Base-by-base conservation (phyloP, 37 sponge, comb jelly and placozoan species). In the Chondrilla cf. caribensis region DNA sequence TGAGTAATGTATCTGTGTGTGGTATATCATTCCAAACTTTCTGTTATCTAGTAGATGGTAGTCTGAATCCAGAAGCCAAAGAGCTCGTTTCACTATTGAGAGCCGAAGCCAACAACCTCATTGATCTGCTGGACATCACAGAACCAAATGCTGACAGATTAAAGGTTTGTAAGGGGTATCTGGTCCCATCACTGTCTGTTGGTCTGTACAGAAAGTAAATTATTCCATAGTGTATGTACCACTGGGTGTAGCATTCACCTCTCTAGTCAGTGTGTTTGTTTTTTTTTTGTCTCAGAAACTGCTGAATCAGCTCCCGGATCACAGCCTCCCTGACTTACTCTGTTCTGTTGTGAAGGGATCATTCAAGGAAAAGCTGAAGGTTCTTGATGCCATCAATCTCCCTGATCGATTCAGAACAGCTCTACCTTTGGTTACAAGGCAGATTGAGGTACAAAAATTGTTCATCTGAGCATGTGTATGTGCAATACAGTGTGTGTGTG, bases 361-460 rank as follows among this genome's bases (percentile, higher is more conserved):
- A 24, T 89, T 86, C 68, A 83, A 86, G 44, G 93, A 89, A 81
- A 78, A 86, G 78, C 79, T 93, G 54, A 65, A 83, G 32, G 87
- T 93, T 11, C 82, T 93, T 29, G 71, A 86, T 54, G 87, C 93
- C 9, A 80, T 89, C 21, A 81, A 86, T 11, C 78, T 93, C 1
- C 19, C 58, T 0, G 67, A 89, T 19, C 58, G 87, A 17, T 76
- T 86, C 70, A 68, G 83, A 38, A 58, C 70, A 7, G 87, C 87
- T 5, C 84, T 65, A 19, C 86, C 90, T 0, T 65, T 93, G 11
- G n/a, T 93, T 0, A 79, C 70, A 44, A 79, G 90, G 44, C 90
- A 93, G 65, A 83, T 93, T 58, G 89, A 89, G 42, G 93, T 87
- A 78, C n/a, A 33, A n/a, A n/a, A n/a, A n/a, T n/a, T n/a, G 70